A percentile compares a stretch with the other conserved stretches of the same genome.
phyloP scores from a whole-genome alignment of 2,113 vertebrate genomes.

The Kryptolebias marmoratus region DNA sequence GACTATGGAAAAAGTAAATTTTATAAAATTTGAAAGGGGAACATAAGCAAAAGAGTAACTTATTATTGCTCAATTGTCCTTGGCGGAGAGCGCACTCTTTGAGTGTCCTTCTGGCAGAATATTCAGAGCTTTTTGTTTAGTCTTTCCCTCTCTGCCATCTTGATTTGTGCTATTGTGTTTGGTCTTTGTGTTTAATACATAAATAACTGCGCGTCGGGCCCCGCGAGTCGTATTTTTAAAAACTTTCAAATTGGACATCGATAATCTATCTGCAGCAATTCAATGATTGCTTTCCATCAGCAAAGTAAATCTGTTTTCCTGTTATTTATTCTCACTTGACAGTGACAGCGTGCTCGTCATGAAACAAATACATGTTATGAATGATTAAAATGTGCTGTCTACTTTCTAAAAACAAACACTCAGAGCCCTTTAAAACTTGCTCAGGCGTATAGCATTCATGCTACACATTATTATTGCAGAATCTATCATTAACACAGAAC shows the following conservation, averaged over 20 bases:
- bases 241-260: too few species aligned
- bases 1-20: neutral
- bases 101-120: neutral
- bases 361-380: constrained; percentile 1
- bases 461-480: constrained; percentile 41
- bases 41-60: neutral
- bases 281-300: neutral
- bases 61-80: neutral
- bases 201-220: too few species aligned
- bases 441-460: constrained; percentile 22
- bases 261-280: too few species aligned
- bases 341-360: neutral
- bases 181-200: neutral
- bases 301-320: neutral
- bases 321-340: neutral
- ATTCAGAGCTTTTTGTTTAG: neutral
- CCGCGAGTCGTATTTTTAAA: too few species aligned
- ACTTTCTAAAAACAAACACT: constrained; percentile 15
- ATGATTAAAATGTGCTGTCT: constrained; percentile 28
- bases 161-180: neutral
- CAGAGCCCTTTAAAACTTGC: constrained; percentile 21
- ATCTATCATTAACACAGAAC: constrained; percentile 41
- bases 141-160: neutral
- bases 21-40: too few species aligned
- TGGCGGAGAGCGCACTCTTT: neutral